Percentiles rank a stretch among this genome's conserved stretches.
phyloP scores from a whole-genome alignment of 2,888 invertebrate species.

The Andricus curvator region DNA sequence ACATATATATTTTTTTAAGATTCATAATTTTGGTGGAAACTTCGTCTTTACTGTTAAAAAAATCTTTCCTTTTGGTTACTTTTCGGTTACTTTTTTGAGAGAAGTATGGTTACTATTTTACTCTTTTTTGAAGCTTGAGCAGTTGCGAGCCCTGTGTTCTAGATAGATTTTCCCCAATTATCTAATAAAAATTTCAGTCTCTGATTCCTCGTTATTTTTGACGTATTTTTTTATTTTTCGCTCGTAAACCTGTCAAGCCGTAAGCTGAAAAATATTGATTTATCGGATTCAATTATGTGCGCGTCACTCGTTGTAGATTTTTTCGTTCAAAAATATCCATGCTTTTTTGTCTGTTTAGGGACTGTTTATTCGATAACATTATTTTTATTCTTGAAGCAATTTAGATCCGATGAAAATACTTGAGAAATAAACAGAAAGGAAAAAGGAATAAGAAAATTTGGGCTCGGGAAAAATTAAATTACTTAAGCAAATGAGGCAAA shows the following conservation, averaged over 20 bases:
- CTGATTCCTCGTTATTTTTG: not conserved
- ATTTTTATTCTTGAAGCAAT: not conserved
- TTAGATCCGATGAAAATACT: not conserved
- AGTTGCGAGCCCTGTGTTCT: no score
- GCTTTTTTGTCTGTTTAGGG: constrained; percentile 54
- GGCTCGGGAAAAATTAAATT: no score
- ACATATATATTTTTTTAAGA: no score
- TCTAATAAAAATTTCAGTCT: not conserved
- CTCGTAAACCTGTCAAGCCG: not conserved
- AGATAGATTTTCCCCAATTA: no score
- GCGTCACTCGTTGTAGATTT: not conserved
- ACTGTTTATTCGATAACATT: not conserved
- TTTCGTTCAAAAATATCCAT: not conserved
- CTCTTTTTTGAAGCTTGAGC: no score
- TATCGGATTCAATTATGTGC: constrained; percentile 11
- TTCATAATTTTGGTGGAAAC: no score
- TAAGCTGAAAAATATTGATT: constrained; percentile 17
- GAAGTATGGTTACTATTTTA: no score
- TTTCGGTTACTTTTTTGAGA: no score
- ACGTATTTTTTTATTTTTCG: not conserved
- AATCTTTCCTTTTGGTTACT: no score
- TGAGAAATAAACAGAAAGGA: not conserved
- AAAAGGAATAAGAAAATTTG: no score
- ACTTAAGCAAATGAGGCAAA: no score
- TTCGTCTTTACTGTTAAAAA: no score